Evolutionary conservation across 1,140 invertebrate genomes (phyloP).

Genomic region (Platyscapa corneri): DNA sequence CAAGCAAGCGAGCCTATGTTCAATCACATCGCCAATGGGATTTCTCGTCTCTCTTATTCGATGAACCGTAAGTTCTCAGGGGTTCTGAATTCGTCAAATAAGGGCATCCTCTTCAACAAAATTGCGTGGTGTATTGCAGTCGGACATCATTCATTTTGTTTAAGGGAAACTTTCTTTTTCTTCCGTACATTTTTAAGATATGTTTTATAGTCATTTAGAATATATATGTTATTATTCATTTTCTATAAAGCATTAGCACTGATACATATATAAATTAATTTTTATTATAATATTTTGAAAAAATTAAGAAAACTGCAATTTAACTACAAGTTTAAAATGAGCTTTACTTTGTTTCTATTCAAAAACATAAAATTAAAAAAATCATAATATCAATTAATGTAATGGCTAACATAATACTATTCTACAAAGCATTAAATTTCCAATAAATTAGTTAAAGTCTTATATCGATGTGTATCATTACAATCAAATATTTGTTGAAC

Average conservation of each 20-base stretch:
- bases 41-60: conserved; percentile 35
- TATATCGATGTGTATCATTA: not conserved
- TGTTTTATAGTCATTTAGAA: not conserved
- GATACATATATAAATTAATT: not conserved
- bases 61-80: conserved; percentile 39
- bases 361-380: not conserved
- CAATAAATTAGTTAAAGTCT: not conserved
- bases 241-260: too few relatives aligned
- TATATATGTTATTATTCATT: not conserved
- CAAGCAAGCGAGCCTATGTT: conserved; percentile 36
- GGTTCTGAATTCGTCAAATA: conserved; percentile 51
- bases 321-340: too few relatives aligned
- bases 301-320: not conserved
- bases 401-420: too few relatives aligned
- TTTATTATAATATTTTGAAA: not conserved
- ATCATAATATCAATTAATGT: too few relatives aligned
- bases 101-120: conserved; percentile 34
- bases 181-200: too few relatives aligned
- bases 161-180: conserved; percentile 4
- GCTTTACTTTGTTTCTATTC: not conserved
- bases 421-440: not conserved
- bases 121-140: conserved; percentile 4
- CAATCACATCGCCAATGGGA: conserved; percentile 50
- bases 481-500: not conserved
- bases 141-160: conserved; percentile 18